Base-by-base conservation (phyloP, 2,797 vertebrate species). In the Thunnus albacares region DNA sequence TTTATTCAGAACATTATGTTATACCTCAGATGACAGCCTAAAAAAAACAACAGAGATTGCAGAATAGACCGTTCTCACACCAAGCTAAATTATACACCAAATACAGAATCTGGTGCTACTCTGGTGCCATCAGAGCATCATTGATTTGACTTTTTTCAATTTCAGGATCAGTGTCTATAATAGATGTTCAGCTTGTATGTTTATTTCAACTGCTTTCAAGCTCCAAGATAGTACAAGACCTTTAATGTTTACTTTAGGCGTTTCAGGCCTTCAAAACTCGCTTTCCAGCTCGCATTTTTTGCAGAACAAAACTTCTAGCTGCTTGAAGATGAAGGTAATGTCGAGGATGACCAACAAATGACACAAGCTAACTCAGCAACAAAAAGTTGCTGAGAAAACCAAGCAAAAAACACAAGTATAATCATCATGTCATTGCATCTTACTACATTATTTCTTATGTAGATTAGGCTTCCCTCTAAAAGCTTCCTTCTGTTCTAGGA, bases 291-390 rank as follows among this genome's bases (percentile, higher is more conserved):
- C 20, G 2, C 6, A 9, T 28, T 15, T 38, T 62, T 66, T n/a
- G 15, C 12, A 11, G 28, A 53, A 70, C 43, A 35, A 55, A 63
- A 17, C 14, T 24, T 75, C 45, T 66, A n/a, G 24, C 67, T 53
- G 22, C 52, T 33, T 22, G 26, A 66, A 30, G 26, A 76, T 9
- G 10, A n/a, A 75, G 30, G 28, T 1, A 4, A 13, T 15, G 62
- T 43, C 28, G 7, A 51, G 58, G n/a, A 56, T 35, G 52, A 67
- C 17, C 2, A 10, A 14, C n/a, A 12, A 33, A 49, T 45, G 18
- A 18, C 24, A 17, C 10, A 24, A 45, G 33, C 60, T 13, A 22
- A 7, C 28, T 26, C 2, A 22, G 45, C 6, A 43, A 6, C 22
- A 30, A 30, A 30, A 30, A 30, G 3, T 30, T 3, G 28, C 28